Evolutionary conservation across 2,113 vertebrate species (phyloP).

Genomic region (Centropus bengalensis): DNA sequence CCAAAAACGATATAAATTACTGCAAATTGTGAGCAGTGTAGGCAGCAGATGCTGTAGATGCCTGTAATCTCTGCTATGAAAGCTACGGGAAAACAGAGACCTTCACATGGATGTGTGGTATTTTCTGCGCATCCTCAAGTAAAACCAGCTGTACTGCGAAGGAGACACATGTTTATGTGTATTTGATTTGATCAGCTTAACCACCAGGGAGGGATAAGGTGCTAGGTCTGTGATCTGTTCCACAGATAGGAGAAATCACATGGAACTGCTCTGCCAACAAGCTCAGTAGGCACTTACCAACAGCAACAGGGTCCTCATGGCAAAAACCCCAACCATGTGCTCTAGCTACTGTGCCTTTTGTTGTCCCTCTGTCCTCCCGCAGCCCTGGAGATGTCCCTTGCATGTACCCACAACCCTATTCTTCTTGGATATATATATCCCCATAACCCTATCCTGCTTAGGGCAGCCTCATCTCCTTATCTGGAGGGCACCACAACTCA

Average conservation of each 20-base stretch:
- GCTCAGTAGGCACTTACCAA: neutral
- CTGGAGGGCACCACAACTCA: neutral
- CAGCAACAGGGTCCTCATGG: neutral
- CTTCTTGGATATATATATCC: neutral
- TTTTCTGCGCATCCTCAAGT: neutral
- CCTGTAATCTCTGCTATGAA: neutral
- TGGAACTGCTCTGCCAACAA: neutral
- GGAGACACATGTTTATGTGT: neutral
- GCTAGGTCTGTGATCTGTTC: neutral
- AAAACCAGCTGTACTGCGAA: too few relatives aligned
- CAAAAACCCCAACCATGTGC: neutral
- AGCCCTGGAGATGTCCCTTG: neutral
- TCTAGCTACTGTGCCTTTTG: neutral
- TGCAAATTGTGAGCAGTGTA: neutral
- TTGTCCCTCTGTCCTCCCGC: neutral
- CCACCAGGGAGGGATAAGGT: neutral
- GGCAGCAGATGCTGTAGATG: neutral
- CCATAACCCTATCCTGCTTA: neutral
- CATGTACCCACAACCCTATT: neutral
- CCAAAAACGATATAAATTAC: fast-evolving
- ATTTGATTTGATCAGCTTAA: neutral
- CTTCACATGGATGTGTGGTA: neutral
- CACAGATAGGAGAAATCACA: neutral
- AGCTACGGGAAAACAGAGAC: neutral
- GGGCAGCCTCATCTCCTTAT: fast-evolving